Percentiles rank a stretch among this genome's conserved stretches.
Conservation (phyloP, 2,888 invertebrate genomes). For the Beris morrisii region DNA sequence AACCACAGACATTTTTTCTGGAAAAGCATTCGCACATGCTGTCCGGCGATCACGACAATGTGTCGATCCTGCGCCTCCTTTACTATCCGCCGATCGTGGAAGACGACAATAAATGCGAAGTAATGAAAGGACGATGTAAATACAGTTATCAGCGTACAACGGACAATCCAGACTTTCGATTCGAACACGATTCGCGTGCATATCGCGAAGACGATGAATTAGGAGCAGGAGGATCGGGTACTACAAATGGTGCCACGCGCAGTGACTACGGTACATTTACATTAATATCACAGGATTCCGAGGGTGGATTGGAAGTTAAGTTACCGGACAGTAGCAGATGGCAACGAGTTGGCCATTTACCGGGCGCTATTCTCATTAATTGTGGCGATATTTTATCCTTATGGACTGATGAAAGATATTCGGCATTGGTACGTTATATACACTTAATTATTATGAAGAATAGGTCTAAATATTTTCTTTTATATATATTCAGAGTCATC, state of each 20-base stretch:
- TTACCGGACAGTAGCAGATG: constrained; percentile 68
- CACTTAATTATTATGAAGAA: constrained; percentile 15
- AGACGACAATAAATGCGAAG: constrained; percentile 61
- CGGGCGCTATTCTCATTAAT: constrained; percentile 75
- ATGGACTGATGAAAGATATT: constrained; percentile 72
- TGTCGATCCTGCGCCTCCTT: constrained; percentile 68
- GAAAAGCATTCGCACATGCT: constrained; percentile 70
- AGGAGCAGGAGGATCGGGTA: constrained; percentile 42
- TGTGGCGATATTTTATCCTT: constrained; percentile 72
- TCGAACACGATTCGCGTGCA: constrained; percentile 48
- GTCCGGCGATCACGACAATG: constrained; percentile 63
- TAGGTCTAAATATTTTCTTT: constrained; percentile 14
- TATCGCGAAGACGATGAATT: constrained; percentile 44
- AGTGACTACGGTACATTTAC: constrained; percentile 78
- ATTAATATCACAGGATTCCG: constrained; percentile 71
- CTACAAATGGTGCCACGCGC: constrained; percentile 48
- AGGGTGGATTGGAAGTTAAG: constrained; percentile 70
- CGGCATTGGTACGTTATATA: constrained; percentile 65
- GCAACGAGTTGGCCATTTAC: constrained; percentile 74
- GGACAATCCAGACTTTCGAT: constrained; percentile 54
- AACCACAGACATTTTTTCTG: constrained; percentile 64
- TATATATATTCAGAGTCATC: constrained; percentile 66
- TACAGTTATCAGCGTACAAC: constrained; percentile 54
- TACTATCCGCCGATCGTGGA: constrained; percentile 72
- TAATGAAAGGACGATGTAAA: constrained; percentile 55